Percentiles rank a stretch among this genome's conserved stretches.
phyloP scores from a whole-genome alignment of 2,888 invertebrate genomes.

The Deilephila porcellus region DNA sequence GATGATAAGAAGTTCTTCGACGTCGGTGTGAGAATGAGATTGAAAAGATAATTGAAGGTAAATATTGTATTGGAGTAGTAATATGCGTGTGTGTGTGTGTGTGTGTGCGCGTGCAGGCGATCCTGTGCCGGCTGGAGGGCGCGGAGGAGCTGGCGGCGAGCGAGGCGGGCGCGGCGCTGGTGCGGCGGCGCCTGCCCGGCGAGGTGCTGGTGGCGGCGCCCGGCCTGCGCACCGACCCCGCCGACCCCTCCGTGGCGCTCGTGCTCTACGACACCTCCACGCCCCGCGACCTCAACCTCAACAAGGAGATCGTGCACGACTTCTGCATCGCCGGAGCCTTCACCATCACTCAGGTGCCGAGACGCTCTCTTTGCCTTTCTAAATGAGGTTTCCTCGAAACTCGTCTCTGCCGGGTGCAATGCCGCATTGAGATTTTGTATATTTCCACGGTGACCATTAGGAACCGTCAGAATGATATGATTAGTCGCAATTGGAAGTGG shows the following conservation, averaged over 20 bases:
- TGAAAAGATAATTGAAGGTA: no score
- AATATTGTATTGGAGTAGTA: no score
- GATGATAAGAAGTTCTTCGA: no score
- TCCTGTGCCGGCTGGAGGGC: constrained; percentile 88
- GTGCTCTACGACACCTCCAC: constrained; percentile 88
- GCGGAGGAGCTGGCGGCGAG: constrained; percentile 86
- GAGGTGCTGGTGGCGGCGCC: constrained; percentile 84
- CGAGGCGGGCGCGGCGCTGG: constrained; percentile 60
- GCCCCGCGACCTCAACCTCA: constrained; percentile 86
- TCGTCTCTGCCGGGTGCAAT: no score
- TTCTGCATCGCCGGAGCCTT: constrained; percentile 74
- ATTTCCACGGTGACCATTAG: no score
- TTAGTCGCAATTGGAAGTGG: neutral
- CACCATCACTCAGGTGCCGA: constrained; percentile 64
- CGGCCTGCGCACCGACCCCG: constrained; percentile 71
- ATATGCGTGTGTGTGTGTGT: neutral
- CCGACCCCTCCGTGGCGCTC: constrained; percentile 81
- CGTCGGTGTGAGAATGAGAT: no score
- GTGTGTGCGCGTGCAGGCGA: constrained; percentile 84
- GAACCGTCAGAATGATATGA: neutral
- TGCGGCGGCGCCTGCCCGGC: constrained; percentile 75
- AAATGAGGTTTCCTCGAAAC: neutral
- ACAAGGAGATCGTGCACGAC: constrained; percentile 84
- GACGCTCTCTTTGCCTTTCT: neutral
- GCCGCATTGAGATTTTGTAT: no score